These are phyloP conservation scores for Zonitis immaculata DNA, from an alignment of 2,888 invertebrate genomes.

Conservation along the genomic window DNA sequence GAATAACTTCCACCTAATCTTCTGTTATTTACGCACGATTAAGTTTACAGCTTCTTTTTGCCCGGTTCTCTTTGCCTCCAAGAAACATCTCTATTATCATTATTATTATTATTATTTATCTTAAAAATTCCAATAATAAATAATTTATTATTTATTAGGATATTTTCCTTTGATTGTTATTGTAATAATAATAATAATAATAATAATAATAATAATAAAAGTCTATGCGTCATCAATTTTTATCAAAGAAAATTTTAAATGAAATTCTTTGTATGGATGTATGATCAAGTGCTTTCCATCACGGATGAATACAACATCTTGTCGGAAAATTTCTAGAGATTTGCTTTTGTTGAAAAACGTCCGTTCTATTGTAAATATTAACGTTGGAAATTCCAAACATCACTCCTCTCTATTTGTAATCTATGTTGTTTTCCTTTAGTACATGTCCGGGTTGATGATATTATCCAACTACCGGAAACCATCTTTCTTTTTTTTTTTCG, in stretches of 20 bases:
- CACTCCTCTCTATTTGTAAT: not conserved
- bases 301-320: not conserved
- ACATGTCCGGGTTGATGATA: not conserved
- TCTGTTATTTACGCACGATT: conserved; percentile 29
- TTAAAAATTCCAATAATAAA: too few relatives aligned
- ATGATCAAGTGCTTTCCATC: not conserved
- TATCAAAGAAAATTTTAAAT: not conserved
- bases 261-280: not conserved
- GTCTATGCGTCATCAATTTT: not conserved
- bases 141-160: too few relatives aligned
- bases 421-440: not conserved
- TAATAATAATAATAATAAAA: too few relatives aligned
- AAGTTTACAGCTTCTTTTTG: conserved; percentile 25
- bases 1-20: conserved; percentile 32
- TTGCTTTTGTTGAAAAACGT: not conserved
- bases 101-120: too few relatives aligned
- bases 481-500: not conserved
- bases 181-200: too few relatives aligned
- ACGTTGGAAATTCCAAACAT: not conserved
- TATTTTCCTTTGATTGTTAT: too few relatives aligned
- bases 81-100: not conserved
- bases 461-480: not conserved
- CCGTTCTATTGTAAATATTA: conserved; percentile 1
- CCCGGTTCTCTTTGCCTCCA: not conserved
- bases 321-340: not conserved